phyloP scores from a whole-genome alignment of 2,113 vertebrate genomes.

The Muntiacus reevesi region DNA sequence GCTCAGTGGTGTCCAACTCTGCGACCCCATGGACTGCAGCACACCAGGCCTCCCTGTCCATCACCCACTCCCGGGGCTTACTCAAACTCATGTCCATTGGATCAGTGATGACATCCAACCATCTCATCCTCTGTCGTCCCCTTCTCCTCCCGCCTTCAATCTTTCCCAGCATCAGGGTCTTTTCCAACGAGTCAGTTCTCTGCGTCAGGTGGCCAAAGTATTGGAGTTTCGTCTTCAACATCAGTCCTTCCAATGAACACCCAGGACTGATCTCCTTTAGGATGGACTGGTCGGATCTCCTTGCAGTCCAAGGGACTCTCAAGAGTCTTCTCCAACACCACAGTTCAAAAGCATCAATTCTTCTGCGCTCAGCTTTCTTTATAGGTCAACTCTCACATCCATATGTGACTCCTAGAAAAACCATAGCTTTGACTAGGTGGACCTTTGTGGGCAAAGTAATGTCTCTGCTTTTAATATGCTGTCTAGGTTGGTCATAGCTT shows the following conservation, averaged over 20 bases:
- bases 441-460: neutral
- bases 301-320: neutral
- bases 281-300: neutral
- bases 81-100: neutral
- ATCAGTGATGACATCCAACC: neutral
- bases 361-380: fast-evolving
- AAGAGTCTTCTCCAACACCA: neutral
- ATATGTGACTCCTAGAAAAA: neutral
- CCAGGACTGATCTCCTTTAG: neutral
- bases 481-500: neutral
- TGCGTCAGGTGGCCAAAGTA: neutral
- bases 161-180: neutral
- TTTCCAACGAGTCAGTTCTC: neutral
- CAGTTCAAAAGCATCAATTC: neutral
- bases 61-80: neutral
- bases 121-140: neutral
- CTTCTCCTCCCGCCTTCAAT: neutral
- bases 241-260: neutral
- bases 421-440: neutral
- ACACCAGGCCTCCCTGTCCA: neutral
- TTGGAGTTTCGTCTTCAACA: neutral
- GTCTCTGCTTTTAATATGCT: neutral
- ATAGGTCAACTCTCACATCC: neutral
- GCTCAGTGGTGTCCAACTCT: neutral
- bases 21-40: neutral